Percentiles rank a stretch among this genome's conserved stretches.
Evolutionary conservation across 2,888 invertebrate species (phyloP).

Genomic region (Trypoxylon attenuatum): DNA sequence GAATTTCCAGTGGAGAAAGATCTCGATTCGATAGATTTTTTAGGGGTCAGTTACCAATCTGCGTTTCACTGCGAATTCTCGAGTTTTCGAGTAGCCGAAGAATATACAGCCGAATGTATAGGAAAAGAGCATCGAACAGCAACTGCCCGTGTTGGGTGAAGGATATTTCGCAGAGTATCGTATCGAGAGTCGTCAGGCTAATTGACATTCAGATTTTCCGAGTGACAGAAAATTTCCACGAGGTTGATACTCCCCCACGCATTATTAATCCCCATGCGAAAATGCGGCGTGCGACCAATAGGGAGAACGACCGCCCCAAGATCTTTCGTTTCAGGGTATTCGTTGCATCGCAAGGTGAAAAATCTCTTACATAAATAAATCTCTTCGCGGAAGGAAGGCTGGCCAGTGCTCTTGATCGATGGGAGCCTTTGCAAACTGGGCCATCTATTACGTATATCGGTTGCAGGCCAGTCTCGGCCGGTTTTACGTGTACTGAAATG

Average conservation of each 20-base stretch:
- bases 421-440: slow-evolving; percentile 61
- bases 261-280: no score
- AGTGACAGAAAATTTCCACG: no score
- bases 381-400: slow-evolving; percentile 70
- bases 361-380: slow-evolving; percentile 70
- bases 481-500: no score
- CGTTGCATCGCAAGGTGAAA: slow-evolving; percentile 64
- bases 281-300: slow-evolving; percentile 33
- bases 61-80: no score
- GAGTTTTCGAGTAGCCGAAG: no score
- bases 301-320: slow-evolving; percentile 61
- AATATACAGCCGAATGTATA: no score
- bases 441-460: slow-evolving; percentile 73
- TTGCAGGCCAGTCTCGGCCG: slow-evolving; percentile 50
- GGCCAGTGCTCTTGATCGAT: slow-evolving; percentile 60
- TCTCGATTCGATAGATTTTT: not conserved
- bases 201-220: no score
- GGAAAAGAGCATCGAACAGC: no score
- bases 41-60: not conserved
- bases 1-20: not conserved
- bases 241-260: no score
- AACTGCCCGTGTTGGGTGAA: no score
- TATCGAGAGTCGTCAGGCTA: no score
- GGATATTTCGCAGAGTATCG: no score
- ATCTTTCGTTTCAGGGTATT: slow-evolving; percentile 52